Base-by-base conservation (phyloP, 2,113 vertebrate species). In the Malurus alboscapulatus region DNA sequence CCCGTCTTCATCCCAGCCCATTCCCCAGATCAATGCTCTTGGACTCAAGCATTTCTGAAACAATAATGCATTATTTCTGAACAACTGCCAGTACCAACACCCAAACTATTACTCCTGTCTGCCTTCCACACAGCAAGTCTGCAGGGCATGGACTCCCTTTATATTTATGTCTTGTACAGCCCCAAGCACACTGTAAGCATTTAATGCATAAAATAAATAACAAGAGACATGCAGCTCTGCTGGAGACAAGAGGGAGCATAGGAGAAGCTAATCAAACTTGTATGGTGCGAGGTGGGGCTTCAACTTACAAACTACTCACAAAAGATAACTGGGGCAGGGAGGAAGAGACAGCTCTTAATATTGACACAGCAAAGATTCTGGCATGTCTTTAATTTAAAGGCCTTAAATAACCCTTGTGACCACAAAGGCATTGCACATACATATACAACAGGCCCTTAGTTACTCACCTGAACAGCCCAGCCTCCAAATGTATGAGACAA, bases 141-240 rank as follows among this genome's bases (percentile, higher is more conserved):
- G 73, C 77, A 89, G 74, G 89, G 88, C 74, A 92, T 27, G 36
- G 69, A 82, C 88, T 93, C 73, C 62, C 54, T 89, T 93, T 91
- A 75, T 88, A 93, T 94, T 92, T 94, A 93, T 87, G 84, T 89
- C 92, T 96, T 93, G 66, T 91, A 92, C 80, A 95, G 83, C 92
- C 83, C 72, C 68, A 86, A 92, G 90, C 88, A 88, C 69, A 92
- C 77, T 69, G 66, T 92, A 90, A 94, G 92, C 86, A 95, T 95
- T 96, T 93, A 95, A 95, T 91, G 87, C 83, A 94, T 92, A 93
- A 96, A 95, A 93, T 92, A 95, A 96, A 95, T 75, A 94, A 81
- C 73, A 94, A 94, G 78, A 89, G 92, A 89, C 84, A 89, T 58
- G 58, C 77, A 75, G 79, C 69, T 92, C 77, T 90, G 45, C 77